A percentile compares a stretch with the other conserved stretches of the same genome.
These are phyloP conservation scores for Ochotona princeps DNA, from an alignment of 2,113 vertebrate genomes.

Conservation along the genomic window DNA sequence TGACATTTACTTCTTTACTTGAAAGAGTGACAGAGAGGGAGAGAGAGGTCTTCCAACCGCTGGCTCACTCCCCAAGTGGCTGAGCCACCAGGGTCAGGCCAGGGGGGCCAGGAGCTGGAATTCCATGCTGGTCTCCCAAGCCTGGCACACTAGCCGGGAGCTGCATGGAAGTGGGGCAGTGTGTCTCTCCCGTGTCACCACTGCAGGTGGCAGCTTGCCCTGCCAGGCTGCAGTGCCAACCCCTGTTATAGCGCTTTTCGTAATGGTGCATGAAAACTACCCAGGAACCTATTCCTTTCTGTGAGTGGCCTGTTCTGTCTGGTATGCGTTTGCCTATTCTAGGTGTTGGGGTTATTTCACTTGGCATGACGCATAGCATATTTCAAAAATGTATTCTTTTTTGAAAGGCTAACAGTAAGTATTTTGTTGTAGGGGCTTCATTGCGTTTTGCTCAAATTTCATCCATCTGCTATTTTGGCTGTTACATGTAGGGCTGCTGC, in stretches of 20 bases:
- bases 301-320: background rate
- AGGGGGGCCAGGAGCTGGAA: too few species aligned
- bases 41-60: too few species aligned
- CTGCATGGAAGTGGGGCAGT: too few species aligned
- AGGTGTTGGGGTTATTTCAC: background rate
- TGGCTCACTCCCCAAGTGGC: too few species aligned
- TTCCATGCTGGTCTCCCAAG: too few species aligned
- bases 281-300: background rate
- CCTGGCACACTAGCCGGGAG: too few species aligned
- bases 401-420: background rate
- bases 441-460: background rate
- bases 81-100: too few species aligned
- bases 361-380: background rate
- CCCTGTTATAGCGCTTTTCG: background rate
- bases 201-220: too few species aligned
- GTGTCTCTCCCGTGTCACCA: too few species aligned
- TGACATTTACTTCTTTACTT: too few species aligned
- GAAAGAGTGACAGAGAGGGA: too few species aligned
- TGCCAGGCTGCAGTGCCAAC: too few species aligned
- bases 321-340: background rate
- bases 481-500: background rate
- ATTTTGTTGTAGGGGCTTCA: background rate
- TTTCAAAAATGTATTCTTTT: background rate
- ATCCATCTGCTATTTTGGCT: background rate
- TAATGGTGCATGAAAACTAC: background rate